phyloP scores from a whole-genome alignment of 2,888 invertebrate genomes.

The Hanleya hanleyi region DNA sequence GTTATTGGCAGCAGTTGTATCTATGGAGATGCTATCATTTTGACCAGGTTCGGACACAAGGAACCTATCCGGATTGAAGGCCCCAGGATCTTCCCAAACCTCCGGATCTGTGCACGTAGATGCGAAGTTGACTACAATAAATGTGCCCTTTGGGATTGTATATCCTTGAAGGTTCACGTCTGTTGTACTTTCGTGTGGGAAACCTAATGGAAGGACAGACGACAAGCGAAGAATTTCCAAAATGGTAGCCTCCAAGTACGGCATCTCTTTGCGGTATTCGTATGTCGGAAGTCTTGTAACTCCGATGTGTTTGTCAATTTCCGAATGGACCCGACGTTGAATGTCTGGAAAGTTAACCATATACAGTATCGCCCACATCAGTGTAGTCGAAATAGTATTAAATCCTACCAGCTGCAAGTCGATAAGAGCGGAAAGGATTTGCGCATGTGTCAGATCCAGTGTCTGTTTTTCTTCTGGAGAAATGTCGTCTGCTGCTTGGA shows the following conservation, averaged over 20 bases:
- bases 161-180: conserved; percentile 48
- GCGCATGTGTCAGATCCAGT: conserved; percentile 57
- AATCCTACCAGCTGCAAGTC: conserved; percentile 67
- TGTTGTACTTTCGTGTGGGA: conserved; percentile 63
- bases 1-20: conserved; percentile 24
- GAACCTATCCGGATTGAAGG: conserved; percentile 47
- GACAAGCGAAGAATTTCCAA: conserved; percentile 58
- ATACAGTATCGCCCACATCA: conserved; percentile 63
- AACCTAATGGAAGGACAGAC: conserved; percentile 60
- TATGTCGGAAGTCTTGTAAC: conserved; percentile 41
- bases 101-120: conserved; percentile 41
- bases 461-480: conserved; percentile 46
- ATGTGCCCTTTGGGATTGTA: conserved; percentile 53
- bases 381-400: conserved; percentile 61
- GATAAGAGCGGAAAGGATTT: conserved; percentile 59
- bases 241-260: conserved; percentile 58
- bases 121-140: background rate
- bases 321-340: conserved; percentile 57
- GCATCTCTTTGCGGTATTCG: conserved; percentile 47
- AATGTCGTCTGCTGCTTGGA: conserved; percentile 50
- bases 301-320: conserved; percentile 53
- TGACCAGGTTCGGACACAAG: conserved; percentile 36
- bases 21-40: background rate
- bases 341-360: conserved; percentile 54
- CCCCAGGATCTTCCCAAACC: background rate